Evolutionary conservation across 2,797 vertebrate genomes (phyloP).

Genomic region (Crenichthys baileyi): DNA sequence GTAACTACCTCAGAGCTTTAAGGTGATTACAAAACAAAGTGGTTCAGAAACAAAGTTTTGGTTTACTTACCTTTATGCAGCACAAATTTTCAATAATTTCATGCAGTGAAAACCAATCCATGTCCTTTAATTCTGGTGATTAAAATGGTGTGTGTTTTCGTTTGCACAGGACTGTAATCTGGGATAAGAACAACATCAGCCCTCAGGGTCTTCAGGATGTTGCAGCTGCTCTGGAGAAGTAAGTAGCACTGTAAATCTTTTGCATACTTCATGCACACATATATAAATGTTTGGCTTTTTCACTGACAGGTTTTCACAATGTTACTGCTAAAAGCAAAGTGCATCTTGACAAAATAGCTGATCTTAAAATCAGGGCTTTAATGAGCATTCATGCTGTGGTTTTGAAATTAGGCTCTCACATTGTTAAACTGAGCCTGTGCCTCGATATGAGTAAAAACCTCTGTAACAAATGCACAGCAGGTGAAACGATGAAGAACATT

Average conservation of each 20-base stretch:
- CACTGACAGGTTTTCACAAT: background rate
- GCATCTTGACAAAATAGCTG: background rate
- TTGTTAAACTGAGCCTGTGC: background rate
- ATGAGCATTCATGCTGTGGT: background rate
- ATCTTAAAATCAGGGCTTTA: background rate
- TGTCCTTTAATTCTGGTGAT: background rate
- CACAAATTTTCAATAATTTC: background rate
- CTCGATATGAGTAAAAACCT: background rate
- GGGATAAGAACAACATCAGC: conserved; percentile 96
- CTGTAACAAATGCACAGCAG: background rate
- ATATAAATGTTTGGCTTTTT: background rate
- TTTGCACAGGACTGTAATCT: conserved; percentile 91
- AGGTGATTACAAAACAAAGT: background rate
- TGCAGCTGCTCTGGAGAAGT: conserved; percentile 96
- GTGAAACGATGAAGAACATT: background rate
- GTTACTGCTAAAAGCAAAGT: background rate
- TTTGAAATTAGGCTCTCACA: background rate
- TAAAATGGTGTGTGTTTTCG: conserved; percentile 8
- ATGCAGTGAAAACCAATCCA: background rate
- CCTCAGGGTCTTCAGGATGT: conserved; percentile 98
- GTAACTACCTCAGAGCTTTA: background rate
- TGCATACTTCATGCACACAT: background rate
- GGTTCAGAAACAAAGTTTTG: background rate
- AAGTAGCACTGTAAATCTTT: conserved; percentile 60
- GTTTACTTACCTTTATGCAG: background rate